Evolutionary conservation across 2,113 vertebrate species (phyloP).

Genomic region (Ailurus styani): DNA sequence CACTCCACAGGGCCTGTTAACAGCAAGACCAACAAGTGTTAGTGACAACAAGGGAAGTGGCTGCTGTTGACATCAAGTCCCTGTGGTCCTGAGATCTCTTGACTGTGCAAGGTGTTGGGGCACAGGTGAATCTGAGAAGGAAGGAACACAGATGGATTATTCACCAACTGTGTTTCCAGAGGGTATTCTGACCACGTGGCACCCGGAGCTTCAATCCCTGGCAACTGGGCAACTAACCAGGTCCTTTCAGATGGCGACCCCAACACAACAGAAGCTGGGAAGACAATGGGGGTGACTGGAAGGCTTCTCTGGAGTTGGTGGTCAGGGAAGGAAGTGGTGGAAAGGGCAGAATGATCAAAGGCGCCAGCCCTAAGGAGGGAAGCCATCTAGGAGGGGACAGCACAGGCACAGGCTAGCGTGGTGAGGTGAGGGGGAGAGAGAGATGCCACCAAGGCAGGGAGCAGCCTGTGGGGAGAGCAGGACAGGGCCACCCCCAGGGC

Average conservation of each 20-base stretch:
- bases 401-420: background rate
- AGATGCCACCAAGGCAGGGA: background rate
- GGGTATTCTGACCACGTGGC: background rate
- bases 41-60: too few relatives aligned
- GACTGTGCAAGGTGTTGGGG: background rate
- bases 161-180: background rate
- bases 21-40: background rate
- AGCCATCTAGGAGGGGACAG: background rate
- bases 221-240: background rate
- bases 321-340: background rate
- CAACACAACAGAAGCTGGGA: background rate
- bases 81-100: background rate
- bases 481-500: background rate
- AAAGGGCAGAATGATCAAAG: background rate
- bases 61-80: background rate
- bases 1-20: background rate
- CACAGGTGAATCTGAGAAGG: background rate
- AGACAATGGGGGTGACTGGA: background rate
- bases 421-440: fast-evolving
- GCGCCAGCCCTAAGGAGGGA: background rate
- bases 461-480: background rate
- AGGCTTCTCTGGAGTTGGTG: background rate
- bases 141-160: background rate
- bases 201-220: background rate
- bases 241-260: background rate